Base-by-base conservation (phyloP, 2,797 vertebrate species). In the Anguilla anguilla region DNA sequence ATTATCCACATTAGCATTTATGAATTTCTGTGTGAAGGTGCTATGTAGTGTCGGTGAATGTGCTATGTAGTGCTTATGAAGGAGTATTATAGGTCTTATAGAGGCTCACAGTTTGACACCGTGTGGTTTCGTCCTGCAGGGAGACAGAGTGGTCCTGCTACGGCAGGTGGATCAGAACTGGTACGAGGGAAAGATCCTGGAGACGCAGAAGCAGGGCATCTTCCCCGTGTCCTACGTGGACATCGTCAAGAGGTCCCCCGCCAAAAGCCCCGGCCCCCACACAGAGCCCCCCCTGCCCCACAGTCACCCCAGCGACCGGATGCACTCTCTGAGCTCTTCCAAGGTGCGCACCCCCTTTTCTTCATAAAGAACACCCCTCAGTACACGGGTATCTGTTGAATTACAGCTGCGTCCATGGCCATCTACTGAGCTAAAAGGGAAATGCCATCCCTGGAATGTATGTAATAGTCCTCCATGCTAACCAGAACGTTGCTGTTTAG, bases 221-320 rank as follows among this genome's bases (percentile, higher is more conserved):
- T 98, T 98, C 93, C 97, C 97, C 4, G 95, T 97, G 88, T 97
- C 97, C 89, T 98, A 98, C 10, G 97, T 98, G 88, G 97, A 97
- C 90, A 94, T 97, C 64, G 55, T 96, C 87, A 97, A 96, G 93
- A 97, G 96, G 94, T 94, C 94, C 28, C 69, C 93, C 53, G 90
- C 92, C 81, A 96, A 96, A 93, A 95, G 92, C 88, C 92, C 92
- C 83, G 95, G 94, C 79, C 96, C 96, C 55, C 96, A 95, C 86
- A 94, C 96, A 0, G 96, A 96, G 83, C 95, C 94, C 89, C 94
- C 95, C 0, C 88, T 95, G 85, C 95, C 95, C 87, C 95, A 96
- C 89, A 97, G 94, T 93, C 96, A 94, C 90, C 95, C 96, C 86
- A 96, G 94, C 83, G 96, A 97, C 83, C 95, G 95, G 91, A 94